Conservation (phyloP, 2,888 invertebrate species). For the Oscheius sp. region DNA sequence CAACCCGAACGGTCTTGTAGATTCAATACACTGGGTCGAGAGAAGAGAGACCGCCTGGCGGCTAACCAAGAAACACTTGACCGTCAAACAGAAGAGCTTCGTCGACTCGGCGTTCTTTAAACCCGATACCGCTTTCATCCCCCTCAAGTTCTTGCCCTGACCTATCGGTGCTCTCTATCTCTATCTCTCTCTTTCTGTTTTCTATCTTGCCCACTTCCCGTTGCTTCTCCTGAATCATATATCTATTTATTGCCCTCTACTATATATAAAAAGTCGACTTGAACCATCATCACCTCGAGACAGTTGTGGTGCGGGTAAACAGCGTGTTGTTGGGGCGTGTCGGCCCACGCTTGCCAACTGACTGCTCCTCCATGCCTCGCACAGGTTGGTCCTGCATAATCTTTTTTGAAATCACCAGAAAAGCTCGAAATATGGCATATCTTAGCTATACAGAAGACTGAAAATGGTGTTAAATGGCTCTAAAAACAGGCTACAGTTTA, state of each 20-base stretch:
- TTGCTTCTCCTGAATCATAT: constrained; percentile 1
- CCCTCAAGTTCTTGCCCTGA: neutral
- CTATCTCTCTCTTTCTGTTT: neutral
- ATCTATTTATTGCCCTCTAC: neutral
- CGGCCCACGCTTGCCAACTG: constrained; percentile 36
- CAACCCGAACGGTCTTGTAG: constrained; percentile 31
- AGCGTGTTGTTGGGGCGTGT: constrained; percentile 36
- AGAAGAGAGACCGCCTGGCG: constrained; percentile 55
- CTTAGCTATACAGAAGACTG: neutral
- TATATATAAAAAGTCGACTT: constrained; percentile 2
- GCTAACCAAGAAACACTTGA: constrained; percentile 61
- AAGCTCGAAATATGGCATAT: neutral
- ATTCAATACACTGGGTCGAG: constrained; percentile 59
- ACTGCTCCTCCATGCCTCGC: constrained; percentile 37
- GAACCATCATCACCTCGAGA: constrained; percentile 15
- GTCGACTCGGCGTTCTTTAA: constrained; percentile 54
- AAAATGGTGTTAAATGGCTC: neutral
- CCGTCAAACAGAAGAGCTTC: constrained; percentile 57
- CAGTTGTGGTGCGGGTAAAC: constrained; percentile 38
- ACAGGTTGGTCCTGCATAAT: constrained; percentile 35
- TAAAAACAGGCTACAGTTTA: neutral
- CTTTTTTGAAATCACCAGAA: neutral
- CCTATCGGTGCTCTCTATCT: constrained; percentile 24
- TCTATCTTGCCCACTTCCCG: constrained; percentile 9
- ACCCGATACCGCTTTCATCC: neutral